Conservation (phyloP, 2,113 vertebrate species). For the Uria lomvia region DNA sequence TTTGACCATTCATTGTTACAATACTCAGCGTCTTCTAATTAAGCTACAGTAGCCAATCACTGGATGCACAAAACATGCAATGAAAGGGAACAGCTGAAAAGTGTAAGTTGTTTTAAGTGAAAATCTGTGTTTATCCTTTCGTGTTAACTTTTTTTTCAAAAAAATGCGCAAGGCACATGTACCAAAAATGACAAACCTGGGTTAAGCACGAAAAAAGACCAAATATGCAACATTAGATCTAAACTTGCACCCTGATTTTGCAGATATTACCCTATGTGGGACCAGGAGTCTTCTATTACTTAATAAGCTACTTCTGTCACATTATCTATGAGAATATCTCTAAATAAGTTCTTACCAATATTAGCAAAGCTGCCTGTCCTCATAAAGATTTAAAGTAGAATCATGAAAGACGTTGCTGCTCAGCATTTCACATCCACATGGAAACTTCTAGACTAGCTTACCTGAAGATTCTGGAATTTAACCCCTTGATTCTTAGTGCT, state of each 20-base stretch:
- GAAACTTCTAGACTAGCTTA: not conserved
- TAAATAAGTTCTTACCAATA: not conserved
- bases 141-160: not conserved
- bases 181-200: not conserved
- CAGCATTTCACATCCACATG: not conserved
- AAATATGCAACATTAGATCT: not conserved
- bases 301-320: not conserved
- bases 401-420: not conserved
- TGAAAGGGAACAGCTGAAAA: slow-evolving; percentile 1
- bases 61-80: not conserved
- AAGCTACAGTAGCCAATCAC: not conserved
- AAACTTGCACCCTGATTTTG: not conserved
- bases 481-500: not conserved
- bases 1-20: not conserved
- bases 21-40: slow-evolving; percentile 19
- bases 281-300: not conserved
- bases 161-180: not conserved
- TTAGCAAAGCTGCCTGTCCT: not conserved
- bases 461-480: not conserved
- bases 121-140: not conserved
- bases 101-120: not conserved
- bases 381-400: not conserved
- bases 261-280: not conserved
- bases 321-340: not conserved
- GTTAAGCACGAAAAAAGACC: not conserved